Evolutionary conservation across 1,140 invertebrate species (phyloP), one percentile per base, ranked within the genome.

Genomic region (Gonatopus flavifemur): DNA sequence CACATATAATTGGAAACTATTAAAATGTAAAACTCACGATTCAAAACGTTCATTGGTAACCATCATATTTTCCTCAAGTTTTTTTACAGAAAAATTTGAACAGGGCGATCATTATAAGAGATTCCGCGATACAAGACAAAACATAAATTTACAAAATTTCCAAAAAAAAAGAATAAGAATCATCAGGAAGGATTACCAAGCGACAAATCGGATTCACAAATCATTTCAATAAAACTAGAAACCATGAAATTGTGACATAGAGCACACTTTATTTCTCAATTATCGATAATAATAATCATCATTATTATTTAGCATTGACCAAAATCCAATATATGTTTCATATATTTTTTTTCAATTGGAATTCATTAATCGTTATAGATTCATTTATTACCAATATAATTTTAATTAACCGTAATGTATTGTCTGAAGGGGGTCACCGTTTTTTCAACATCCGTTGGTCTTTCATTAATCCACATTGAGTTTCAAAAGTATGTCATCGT

Each of bases 191-290:
- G 2, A 13, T 6, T 19, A 13, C 3, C 12, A 36, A 31, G 12
- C 4, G 15, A 31, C n/a, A n/a, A n/a, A 15, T 4, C 19, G 25
- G 12, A 24, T 22, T 16, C 22, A 31, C 9, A 4, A 18, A 35
- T n/a, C n/a, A n/a, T n/a, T n/a, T n/a, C n/a, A 12, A 35, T 8
- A 20, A 43, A 9, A 24, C 2, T 22, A 24, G 9, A 33, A n/a
- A 43, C 9, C 9, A 18, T 10, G 12, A 7, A 43, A 43, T 43
- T 50, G 66, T 76, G 73, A 76, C 73, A 74, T 73, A 76, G 70
- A 76, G 69, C 70, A 76, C 73, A 76, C 70, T 76, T 76, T 76
- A 76, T 76, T 76, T 69, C 62, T 67, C 69, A 73, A 70, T 73
- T 73, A 68, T 64, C 73, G 64, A 69, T 76, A 73, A 73, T 76